Evolutionary conservation across 2,888 invertebrate genomes (phyloP).

Genomic region (Lepidochrysops patricia): DNA sequence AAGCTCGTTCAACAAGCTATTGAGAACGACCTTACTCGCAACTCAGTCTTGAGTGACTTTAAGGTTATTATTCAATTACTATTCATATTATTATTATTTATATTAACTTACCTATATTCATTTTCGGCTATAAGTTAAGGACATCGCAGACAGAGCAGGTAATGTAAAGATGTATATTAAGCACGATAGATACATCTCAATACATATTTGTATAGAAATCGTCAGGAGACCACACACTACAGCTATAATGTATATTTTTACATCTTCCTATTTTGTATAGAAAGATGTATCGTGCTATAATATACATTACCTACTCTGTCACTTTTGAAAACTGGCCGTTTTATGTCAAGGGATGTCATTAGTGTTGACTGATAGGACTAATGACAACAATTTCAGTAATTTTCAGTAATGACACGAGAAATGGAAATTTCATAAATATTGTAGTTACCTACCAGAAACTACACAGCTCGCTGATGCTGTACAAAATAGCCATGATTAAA

Average conservation of each 20-base stretch:
- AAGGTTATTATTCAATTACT: background rate
- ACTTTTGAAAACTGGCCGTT: background rate
- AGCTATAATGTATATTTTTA: too few relatives aligned
- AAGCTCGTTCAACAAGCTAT: background rate
- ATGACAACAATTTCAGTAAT: background rate
- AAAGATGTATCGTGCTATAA: too few relatives aligned
- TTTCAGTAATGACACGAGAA: background rate
- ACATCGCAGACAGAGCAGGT: too few relatives aligned
- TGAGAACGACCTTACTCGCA: background rate
- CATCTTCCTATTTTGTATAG: too few relatives aligned
- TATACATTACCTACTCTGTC: too few relatives aligned
- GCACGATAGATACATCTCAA: too few relatives aligned
- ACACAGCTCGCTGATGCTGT: background rate
- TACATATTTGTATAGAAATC: too few relatives aligned
- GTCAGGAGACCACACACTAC: too few relatives aligned
- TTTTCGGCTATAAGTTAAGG: too few relatives aligned
- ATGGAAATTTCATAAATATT: background rate
- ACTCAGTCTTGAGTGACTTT: background rate
- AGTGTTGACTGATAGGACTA: background rate
- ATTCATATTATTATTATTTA: too few relatives aligned
- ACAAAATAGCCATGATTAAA: constrained; percentile 45
- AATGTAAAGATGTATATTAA: too few relatives aligned
- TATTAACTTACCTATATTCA: too few relatives aligned
- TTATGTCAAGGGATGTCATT: background rate
- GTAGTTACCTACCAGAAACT: background rate